Conservation (phyloP, 2,113 vertebrate species). For the Clarias macrocephalus region DNA sequence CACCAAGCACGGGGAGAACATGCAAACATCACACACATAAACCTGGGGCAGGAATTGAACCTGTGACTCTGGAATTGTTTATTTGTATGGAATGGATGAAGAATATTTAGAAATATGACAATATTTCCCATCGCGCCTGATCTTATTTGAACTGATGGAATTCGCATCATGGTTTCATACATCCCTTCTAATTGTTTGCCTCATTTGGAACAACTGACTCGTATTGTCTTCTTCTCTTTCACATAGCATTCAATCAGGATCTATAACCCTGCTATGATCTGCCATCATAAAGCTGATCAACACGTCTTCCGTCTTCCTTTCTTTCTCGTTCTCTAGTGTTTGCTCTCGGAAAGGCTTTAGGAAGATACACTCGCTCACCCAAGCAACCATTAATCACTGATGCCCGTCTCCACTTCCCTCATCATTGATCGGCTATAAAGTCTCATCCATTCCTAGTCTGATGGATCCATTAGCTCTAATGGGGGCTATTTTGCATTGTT, state of each 20-base stretch:
- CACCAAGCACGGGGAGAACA: no score
- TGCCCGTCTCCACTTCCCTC: slow-evolving; percentile 56
- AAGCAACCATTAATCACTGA: slow-evolving; percentile 67
- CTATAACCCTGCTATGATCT: neutral
- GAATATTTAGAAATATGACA: neutral
- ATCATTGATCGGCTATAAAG: slow-evolving; percentile 72
- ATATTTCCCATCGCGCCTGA: neutral
- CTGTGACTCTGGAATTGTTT: neutral
- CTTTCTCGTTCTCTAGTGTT: slow-evolving; percentile 32
- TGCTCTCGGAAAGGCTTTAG: slow-evolving; percentile 51
- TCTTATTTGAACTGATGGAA: slow-evolving; percentile 20
- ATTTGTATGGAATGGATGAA: neutral
- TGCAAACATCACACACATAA: no score
- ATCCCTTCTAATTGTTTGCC: neutral
- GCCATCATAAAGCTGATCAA: slow-evolving; percentile 14
- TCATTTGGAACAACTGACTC: neutral
- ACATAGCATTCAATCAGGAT: neutral
- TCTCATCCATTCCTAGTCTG: slow-evolving; percentile 73
- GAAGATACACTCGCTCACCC: slow-evolving; percentile 57
- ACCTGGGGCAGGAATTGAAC: no score
- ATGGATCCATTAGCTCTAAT: slow-evolving; percentile 83
- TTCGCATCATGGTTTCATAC: slow-evolving; percentile 2
- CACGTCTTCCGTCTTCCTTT: slow-evolving; percentile 29
- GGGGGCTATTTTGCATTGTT: slow-evolving; percentile 80
- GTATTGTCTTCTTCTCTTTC: neutral